Conservation (phyloP, 2,113 vertebrate genomes). For the Pampusana beccarii region DNA sequence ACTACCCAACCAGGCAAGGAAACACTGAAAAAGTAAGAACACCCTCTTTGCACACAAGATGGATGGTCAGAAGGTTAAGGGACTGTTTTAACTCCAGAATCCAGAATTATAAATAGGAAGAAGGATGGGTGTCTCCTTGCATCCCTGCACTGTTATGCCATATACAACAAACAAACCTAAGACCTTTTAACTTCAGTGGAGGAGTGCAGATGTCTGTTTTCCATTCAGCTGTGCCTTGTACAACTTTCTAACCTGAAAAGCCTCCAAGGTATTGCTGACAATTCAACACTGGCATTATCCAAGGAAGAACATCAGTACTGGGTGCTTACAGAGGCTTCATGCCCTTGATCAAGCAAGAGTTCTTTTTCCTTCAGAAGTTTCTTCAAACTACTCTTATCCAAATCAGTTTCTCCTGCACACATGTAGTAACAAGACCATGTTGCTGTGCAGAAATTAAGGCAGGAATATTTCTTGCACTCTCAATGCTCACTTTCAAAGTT, state of each 20-base stretch:
- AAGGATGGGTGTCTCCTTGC: not conserved
- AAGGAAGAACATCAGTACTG: not conserved
- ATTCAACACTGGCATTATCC: not conserved
- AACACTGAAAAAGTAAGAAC: not conserved
- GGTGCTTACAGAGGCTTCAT: not conserved
- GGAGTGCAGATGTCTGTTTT: not conserved
- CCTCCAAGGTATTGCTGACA: not conserved
- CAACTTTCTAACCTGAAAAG: not conserved
- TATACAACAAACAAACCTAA: not conserved
- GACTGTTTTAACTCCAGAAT: not conserved
- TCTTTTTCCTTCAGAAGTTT: not conserved
- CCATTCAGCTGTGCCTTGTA: not conserved
- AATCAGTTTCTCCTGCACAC: not conserved
- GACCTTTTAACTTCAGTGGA: not conserved
- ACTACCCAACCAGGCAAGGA: not conserved
- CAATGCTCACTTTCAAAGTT: not conserved
- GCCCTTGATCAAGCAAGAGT: not conserved
- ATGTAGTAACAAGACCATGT: not conserved
- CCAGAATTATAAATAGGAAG: not conserved
- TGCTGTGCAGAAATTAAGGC: not conserved
- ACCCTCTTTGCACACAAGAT: not conserved
- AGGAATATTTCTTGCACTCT: slow-evolving; percentile 8
- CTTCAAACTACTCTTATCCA: not conserved
- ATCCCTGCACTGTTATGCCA: not conserved
- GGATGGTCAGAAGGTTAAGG: not conserved